Percentiles rank a stretch among this genome's conserved stretches.
Evolutionary conservation across 2,888 invertebrate genomes (phyloP).

Genomic region (Dysmachus trigonus): DNA sequence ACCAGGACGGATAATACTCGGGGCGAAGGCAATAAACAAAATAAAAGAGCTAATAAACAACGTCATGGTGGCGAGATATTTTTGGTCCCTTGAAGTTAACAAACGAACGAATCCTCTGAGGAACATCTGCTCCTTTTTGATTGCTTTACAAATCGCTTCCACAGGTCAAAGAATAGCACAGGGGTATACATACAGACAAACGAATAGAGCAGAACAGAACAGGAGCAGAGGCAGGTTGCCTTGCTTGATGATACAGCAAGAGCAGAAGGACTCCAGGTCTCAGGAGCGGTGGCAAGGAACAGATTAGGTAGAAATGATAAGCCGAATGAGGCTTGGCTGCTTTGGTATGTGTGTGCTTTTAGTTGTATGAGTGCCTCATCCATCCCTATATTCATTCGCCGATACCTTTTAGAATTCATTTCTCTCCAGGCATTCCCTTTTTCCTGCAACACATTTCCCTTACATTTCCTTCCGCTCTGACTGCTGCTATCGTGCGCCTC

Average conservation of each 20-base stretch:
- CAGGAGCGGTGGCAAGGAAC: neutral
- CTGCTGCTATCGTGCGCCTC: neutral
- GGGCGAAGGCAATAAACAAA: constrained; percentile 6
- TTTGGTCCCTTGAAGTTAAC: neutral
- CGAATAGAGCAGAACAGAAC: neutral
- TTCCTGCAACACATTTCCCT: neutral
- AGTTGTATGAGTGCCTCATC: neutral
- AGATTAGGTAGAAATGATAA: neutral
- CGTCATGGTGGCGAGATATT: constrained; percentile 23
- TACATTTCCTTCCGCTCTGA: neutral
- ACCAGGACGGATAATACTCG: neutral
- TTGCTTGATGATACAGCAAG: neutral
- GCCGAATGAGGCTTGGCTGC: neutral
- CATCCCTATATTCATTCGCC: neutral
- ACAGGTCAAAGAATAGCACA: constrained; percentile 19
- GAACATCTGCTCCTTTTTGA: constrained; percentile 37
- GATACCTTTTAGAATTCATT: neutral
- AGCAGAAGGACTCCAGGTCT: no score
- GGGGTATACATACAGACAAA: neutral
- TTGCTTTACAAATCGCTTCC: constrained; percentile 34
- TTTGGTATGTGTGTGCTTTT: neutral
- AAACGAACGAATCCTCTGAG: constrained; percentile 17
- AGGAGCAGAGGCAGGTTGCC: neutral
- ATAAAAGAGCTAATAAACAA: constrained; percentile 24
- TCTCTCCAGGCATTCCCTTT: neutral